A percentile compares a stretch with the other conserved stretches of the same genome.
Evolutionary conservation across 2,888 invertebrate genomes (phyloP).

Genomic region (Invenusta paracnida): DNA sequence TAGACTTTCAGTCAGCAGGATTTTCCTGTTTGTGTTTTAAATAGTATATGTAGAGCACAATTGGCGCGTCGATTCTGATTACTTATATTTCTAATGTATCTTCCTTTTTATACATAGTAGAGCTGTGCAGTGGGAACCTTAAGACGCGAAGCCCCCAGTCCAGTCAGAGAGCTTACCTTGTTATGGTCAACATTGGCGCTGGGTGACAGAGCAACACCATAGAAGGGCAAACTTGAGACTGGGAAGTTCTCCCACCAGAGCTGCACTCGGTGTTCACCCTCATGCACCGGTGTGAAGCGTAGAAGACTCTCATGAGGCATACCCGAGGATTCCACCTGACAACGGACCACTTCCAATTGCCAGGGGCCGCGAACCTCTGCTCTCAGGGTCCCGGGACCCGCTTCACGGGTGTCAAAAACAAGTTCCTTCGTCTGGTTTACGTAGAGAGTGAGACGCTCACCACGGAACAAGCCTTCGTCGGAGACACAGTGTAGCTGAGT

Average conservation of each 20-base stretch:
- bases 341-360: background rate
- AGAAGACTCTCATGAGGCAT: background rate
- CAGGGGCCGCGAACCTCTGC: constrained; percentile 33
- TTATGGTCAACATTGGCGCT: background rate
- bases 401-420: background rate
- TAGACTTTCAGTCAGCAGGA: no score
- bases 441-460: background rate
- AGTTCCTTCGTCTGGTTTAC: background rate
- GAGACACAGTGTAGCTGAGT: background rate
- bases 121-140: no score
- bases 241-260: background rate
- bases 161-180: background rate
- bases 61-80: no score
- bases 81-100: no score
- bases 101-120: no score
- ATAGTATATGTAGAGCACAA: no score
- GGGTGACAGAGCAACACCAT: background rate
- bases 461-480: background rate
- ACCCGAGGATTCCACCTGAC: background rate
- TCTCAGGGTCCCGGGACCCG: constrained; percentile 5
- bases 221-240: background rate
- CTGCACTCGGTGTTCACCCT: background rate
- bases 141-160: no score
- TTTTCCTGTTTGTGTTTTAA: no score
- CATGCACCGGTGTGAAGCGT: background rate